Evolutionary conservation across 2,113 vertebrate genomes (phyloP), one percentile per base, ranked within the genome.

Genomic region (Larimichthys crocea): DNA sequence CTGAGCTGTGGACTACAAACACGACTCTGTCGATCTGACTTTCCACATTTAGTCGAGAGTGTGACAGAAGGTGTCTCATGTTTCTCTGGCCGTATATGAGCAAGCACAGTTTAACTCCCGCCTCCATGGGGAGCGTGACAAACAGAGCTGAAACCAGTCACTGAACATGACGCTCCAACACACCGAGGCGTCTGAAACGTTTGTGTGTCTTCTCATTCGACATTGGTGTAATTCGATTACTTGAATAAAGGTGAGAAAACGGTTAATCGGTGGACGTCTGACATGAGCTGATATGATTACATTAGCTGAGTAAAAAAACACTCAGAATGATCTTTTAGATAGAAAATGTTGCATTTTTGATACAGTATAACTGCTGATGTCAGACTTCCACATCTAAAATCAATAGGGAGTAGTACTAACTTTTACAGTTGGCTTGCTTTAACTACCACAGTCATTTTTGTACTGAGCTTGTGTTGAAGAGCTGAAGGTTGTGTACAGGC

Each of bases 11-110:
- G 20, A 64, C 77, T 20, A 60, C 52, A 61, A 71, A 64, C 64
- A 8, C 10, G 35, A 40, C 46, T 22, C 64, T 49, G 20, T 82
- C 60, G 77, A 82, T 66, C 75, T 4, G 7, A 76, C 78, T 68
- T 84, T 91, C 82, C 79, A 82, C 79, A 89, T 82, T 89, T 91
- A 92, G 87, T 74, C 67, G 10, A 2, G 66, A 10, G 48, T 49
- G 66, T 40, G 50, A 53, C 67, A 56, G 67, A 68, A 10, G 42
- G 57, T 12, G 70, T 72, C 76, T 93, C 86, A 0, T 46, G 89
- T 94, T 92, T 87, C 92, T 70, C 53, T 73, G 80, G 79, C 87
- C 80, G 50, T 86, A 84, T 79, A 86, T 86, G 85, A 90, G 82
- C 82, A 86, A 69, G 31, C 69, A 2, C 55, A 2, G 50, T 68